Evolutionary conservation across 2,113 vertebrate genomes (phyloP), one percentile per base, ranked within the genome.

Genomic region (Isurus oxyrinchus): DNA sequence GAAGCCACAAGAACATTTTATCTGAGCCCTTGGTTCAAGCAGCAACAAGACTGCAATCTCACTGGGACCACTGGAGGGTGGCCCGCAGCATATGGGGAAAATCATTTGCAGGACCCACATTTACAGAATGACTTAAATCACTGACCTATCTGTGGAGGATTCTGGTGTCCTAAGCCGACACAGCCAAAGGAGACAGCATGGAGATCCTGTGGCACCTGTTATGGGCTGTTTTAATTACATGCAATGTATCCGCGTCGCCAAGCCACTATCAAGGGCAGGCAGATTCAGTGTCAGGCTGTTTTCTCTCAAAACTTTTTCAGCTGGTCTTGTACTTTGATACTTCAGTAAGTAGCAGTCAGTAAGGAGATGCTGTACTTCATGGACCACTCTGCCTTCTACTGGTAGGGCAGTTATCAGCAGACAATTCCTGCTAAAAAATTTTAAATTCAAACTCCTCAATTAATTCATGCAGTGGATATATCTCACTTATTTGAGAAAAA

Each of bases 331-430:
- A 66, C 63, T 66, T 95, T 11, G 63, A 67, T 10, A 95, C 63
- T 67, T 25, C 93, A 95, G 44, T 72, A 27, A 53, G 11, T 72
- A 16, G 59, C 67, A 72, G 25, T 55, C 11, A 69, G 67, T 95
- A 2, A 55, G 40, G 44, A 72, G 94, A 72, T 55, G 2, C 67
- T 35, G 3, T 49, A 72, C 94, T 72, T 95, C 13, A 72, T 95
- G 94, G 94, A 72, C 55, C 49, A 55, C 61, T 35, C 94, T 95
- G 94, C 94, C 94, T 95, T 72, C 94, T 95, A 19, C 94, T 95
- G 94, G 94, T 49, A 14, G 67, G 23, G 25, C 44, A 72, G 25
- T 72, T 95, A 67, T 95, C 94, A 95, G 94, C 94, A 95, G 67
- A 95, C 25, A 72, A 66, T 40, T 13, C 40, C 23, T 31, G 21